Evolutionary conservation across 2,113 vertebrate genomes (phyloP).

Genomic region (Triplophysa siluroides): DNA sequence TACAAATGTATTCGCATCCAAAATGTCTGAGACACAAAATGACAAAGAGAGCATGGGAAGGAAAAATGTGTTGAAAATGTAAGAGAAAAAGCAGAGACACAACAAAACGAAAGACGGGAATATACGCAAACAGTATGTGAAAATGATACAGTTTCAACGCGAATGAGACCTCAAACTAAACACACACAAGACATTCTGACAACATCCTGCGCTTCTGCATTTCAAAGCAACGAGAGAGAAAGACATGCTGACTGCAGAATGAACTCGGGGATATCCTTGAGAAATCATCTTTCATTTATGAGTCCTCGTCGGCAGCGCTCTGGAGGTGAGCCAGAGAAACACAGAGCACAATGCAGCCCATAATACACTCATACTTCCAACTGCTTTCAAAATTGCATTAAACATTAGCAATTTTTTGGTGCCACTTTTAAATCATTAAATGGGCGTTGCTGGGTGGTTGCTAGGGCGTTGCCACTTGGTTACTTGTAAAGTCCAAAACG

Average conservation of each 20-base stretch:
- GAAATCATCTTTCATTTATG: not conserved
- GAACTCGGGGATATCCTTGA: constrained; percentile 18
- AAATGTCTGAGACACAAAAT: not conserved
- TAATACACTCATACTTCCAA: not conserved
- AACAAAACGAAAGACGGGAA: not conserved
- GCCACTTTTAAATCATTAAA: too few relatives aligned
- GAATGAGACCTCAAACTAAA: constrained; percentile 18
- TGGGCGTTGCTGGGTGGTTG: too few relatives aligned
- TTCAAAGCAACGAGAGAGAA: not conserved
- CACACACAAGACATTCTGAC: not conserved
- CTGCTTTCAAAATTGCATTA: too few relatives aligned
- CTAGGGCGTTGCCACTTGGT: too few relatives aligned
- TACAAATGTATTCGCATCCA: too few relatives aligned
- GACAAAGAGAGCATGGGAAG: not conserved
- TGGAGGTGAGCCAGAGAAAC: constrained; percentile 18
- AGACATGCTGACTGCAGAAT: not conserved
- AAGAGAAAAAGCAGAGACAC: not conserved
- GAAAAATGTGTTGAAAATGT: not conserved
- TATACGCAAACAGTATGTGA: not conserved
- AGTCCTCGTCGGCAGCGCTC: not conserved
- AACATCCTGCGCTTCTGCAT: not conserved
- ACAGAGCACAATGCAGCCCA: not conserved
- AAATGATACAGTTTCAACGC: constrained; percentile 20
- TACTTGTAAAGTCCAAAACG: too few relatives aligned
- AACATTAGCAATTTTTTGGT: too few relatives aligned